Conservation (phyloP, 2,888 invertebrate species). For the Yponomeuta plumbellus region DNA sequence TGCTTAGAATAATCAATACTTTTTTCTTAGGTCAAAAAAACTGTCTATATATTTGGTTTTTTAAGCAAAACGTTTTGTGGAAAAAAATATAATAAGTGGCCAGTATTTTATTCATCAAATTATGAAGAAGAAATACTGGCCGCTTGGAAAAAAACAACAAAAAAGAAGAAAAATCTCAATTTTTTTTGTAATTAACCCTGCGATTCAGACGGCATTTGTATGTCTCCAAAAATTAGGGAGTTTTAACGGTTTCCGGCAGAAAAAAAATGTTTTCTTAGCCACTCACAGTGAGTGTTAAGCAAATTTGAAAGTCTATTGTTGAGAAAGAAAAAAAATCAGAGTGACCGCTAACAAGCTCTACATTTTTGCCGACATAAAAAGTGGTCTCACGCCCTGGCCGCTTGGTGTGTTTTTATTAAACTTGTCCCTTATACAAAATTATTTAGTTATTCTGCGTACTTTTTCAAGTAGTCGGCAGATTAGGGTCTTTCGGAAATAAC, state of each 20-base stretch:
- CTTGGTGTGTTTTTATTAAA: not conserved
- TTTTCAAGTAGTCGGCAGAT: no score
- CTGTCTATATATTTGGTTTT: no score
- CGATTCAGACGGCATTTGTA: not conserved
- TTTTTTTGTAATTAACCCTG: not conserved
- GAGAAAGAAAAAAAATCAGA: conserved; percentile 25
- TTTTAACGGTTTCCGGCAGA: conserved; percentile 1
- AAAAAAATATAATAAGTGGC: not conserved
- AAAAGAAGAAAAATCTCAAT: not conserved
- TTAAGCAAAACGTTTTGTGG: not conserved
- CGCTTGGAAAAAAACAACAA: no score
- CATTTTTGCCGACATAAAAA: conserved; percentile 24
- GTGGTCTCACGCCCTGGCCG: conserved; percentile 42
- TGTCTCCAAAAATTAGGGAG: conserved; percentile 14
- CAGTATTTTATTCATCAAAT: no score
- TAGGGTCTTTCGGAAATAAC: no score
- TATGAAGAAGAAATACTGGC: no score
- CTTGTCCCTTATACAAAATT: not conserved
- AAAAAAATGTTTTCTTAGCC: conserved; percentile 46
- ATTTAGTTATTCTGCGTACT: not conserved
- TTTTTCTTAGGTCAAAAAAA: no score
- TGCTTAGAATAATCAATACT: no score
- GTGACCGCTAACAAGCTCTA: conserved; percentile 55
- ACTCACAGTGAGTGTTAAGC: conserved; percentile 41
- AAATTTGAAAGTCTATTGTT: conserved; percentile 49